These are phyloP conservation scores for Pomacea canaliculata DNA, from an alignment of 2,888 invertebrate species.

Conservation along the genomic window DNA sequence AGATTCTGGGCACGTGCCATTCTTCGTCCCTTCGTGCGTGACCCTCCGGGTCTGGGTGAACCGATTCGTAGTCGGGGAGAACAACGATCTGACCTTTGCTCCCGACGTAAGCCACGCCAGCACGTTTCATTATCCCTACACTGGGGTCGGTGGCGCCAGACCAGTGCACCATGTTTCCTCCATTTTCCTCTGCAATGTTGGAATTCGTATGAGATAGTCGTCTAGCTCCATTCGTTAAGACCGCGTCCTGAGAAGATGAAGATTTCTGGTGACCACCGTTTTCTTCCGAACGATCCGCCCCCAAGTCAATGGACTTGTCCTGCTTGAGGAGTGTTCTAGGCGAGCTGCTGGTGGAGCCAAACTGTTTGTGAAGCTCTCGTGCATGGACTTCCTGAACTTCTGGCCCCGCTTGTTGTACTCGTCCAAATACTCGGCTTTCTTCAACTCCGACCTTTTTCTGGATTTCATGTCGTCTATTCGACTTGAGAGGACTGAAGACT, in stretches of 20 bases:
- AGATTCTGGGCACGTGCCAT: slow-evolving; percentile 39
- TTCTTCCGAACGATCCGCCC: not conserved
- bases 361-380: slow-evolving; percentile 51
- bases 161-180: too few relatives aligned
- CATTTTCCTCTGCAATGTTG: too few relatives aligned
- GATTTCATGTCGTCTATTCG: slow-evolving; percentile 45
- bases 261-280: too few relatives aligned
- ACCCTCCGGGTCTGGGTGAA: slow-evolving; percentile 21
- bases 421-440: slow-evolving; percentile 22
- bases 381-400: slow-evolving; percentile 52
- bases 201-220: too few relatives aligned
- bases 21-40: slow-evolving; percentile 26
- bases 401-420: slow-evolving; percentile 48
- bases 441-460: slow-evolving; percentile 24
- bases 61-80: slow-evolving; percentile 44
- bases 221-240: not conserved
- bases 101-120: slow-evolving; percentile 54
- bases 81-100: slow-evolving; percentile 49
- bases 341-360: slow-evolving; percentile 55
- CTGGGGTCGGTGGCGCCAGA: not conserved
- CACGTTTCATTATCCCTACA: slow-evolving; percentile 40
- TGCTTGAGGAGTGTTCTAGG: slow-evolving; percentile 50
- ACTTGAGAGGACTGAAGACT: slow-evolving; percentile 50
- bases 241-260: not conserved
- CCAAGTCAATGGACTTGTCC: slow-evolving; percentile 48